Conservation (phyloP, 2,113 vertebrate genomes). For the Nansenia antarctica region DNA sequence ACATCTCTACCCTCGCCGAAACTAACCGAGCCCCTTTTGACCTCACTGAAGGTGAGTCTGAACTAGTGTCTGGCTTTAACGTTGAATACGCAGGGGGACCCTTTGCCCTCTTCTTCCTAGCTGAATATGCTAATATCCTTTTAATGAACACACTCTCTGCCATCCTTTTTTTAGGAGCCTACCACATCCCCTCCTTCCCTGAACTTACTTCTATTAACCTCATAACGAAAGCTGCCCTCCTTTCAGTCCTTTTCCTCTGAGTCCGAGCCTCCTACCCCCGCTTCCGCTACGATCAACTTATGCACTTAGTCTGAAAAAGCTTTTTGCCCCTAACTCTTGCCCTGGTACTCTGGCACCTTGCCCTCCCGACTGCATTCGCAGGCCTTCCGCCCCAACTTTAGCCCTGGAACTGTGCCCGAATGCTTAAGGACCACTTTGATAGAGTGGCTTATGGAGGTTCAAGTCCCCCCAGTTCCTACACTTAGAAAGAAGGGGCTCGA, state of each 20-base stretch:
- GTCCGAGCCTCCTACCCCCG: constrained; percentile 8
- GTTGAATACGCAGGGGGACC: constrained; percentile 41
- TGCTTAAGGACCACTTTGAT: constrained; percentile 42
- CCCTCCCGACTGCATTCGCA: not conserved
- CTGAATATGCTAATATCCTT: constrained; percentile 42
- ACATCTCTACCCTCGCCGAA: constrained; percentile 26
- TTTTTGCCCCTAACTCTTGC: constrained; percentile 24
- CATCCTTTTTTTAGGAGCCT: constrained; percentile 17
- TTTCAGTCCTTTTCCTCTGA: not conserved
- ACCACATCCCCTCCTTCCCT: not conserved
- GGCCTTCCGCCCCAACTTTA: not conserved
- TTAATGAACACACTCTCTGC: constrained; percentile 25
- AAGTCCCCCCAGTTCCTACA: constrained; percentile 41
- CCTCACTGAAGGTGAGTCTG: constrained; percentile 35
- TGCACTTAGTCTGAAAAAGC: constrained; percentile 30
- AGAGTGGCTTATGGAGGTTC: constrained; percentile 46
- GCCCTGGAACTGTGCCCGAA: constrained; percentile 32
- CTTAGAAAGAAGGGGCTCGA: constrained; percentile 50
- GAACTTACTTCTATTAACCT: rapidly evolving
- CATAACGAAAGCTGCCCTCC: not conserved
- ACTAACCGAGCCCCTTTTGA: constrained; percentile 43
- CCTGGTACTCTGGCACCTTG: not conserved
- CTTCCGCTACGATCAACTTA: constrained; percentile 19
- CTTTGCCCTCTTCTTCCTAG: constrained; percentile 41
- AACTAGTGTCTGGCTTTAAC: constrained; percentile 32